A percentile compares a stretch with the other conserved stretches of the same genome.
phyloP scores from a whole-genome alignment of 2,113 vertebrate genomes.

The Balaenoptera acutorostrata region DNA sequence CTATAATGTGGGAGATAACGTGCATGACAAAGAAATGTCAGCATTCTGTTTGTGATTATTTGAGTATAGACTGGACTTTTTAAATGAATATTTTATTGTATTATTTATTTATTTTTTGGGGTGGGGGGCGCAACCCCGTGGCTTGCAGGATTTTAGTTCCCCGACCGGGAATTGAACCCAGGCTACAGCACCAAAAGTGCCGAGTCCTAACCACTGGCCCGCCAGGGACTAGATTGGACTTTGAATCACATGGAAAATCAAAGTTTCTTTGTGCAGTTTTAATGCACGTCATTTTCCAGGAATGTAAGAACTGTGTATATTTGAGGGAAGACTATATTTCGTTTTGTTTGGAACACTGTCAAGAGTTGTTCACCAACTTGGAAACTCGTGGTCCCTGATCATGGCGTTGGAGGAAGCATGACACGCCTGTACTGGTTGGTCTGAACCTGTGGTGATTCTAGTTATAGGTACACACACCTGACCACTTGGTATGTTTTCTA shows the following conservation, averaged over 20 bases:
- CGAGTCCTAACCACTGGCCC: too few relatives aligned
- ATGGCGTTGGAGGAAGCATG: fast-evolving
- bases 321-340: not conserved
- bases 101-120: too few relatives aligned
- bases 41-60: not conserved
- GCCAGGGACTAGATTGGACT: not conserved
- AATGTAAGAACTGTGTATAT: not conserved
- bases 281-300: not conserved
- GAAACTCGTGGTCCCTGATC: not conserved
- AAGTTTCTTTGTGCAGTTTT: not conserved
- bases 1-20: not conserved
- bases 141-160: too few relatives aligned
- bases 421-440: too few relatives aligned
- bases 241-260: not conserved
- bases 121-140: too few relatives aligned
- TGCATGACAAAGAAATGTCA: not conserved
- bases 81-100: too few relatives aligned
- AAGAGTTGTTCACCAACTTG: not conserved
- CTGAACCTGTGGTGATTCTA: not conserved
- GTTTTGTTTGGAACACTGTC: not conserved
- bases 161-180: too few relatives aligned
- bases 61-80: not conserved
- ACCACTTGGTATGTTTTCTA: not conserved
- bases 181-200: too few relatives aligned
- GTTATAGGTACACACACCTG: not conserved